Conservation (phyloP, 2,888 invertebrate species). For the Agriopis aurantiaria region DNA sequence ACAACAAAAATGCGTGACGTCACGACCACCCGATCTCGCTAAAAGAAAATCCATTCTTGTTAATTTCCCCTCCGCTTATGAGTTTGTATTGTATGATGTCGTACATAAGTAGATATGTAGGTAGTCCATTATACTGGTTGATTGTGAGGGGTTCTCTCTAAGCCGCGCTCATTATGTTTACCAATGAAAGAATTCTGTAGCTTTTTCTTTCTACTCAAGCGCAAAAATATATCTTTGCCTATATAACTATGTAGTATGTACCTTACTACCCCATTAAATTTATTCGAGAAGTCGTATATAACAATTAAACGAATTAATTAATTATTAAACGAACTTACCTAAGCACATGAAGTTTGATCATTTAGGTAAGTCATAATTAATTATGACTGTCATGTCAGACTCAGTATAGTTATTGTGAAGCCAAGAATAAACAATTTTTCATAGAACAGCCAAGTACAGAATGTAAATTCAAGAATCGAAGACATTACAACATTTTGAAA, state of each 20-base stretch:
- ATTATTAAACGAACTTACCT: too few species aligned
- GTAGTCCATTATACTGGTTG: constrained; percentile 20
- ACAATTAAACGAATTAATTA: background rate
- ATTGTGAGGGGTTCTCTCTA: constrained; percentile 12
- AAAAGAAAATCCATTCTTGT: constrained; percentile 72
- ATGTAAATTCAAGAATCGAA: too few species aligned
- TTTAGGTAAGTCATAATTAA: too few species aligned
- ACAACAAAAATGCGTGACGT: constrained; percentile 62
- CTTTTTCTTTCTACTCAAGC: constrained; percentile 7
- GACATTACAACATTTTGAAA: too few species aligned
- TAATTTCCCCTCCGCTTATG: constrained; percentile 50
- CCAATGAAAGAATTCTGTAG: background rate
- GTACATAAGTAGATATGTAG: constrained; percentile 20
- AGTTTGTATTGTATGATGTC: constrained; percentile 29
- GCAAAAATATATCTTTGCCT: constrained; percentile 5
- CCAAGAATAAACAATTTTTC: too few species aligned
- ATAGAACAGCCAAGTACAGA: too few species aligned
- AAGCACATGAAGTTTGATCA: too few species aligned
- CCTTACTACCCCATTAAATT: background rate
- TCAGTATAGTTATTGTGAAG: too few species aligned
- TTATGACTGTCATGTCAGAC: too few species aligned
- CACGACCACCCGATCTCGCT: constrained; percentile 55
- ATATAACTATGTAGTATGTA: too few species aligned
- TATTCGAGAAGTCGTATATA: background rate
- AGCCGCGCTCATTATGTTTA: background rate